Evolutionary conservation across 2,113 vertebrate genomes (phyloP).

Genomic region (Pogona vitticeps): DNA sequence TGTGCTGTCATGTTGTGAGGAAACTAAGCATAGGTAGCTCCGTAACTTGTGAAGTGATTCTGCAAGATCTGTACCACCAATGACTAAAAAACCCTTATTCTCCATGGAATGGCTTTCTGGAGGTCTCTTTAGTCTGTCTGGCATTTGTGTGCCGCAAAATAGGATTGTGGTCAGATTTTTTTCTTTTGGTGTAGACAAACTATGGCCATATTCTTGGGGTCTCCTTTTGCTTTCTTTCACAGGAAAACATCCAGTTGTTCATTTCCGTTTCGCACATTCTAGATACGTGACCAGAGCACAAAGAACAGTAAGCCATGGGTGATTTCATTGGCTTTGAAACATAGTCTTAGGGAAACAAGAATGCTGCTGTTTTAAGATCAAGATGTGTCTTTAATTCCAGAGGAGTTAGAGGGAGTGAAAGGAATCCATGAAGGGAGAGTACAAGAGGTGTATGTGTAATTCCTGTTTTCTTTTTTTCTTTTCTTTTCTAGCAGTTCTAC

Average conservation of each 20-base stretch:
- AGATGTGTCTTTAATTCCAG: constrained; percentile 4
- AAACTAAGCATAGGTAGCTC: too few species aligned
- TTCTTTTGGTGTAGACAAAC: too few species aligned
- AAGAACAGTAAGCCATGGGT: not conserved
- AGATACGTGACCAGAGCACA: not conserved
- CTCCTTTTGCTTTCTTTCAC: not conserved
- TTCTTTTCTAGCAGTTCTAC: not conserved
- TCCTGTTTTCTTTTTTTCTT: too few species aligned
- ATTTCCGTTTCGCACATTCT: not conserved
- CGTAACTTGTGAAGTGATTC: not conserved
- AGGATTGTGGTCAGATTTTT: too few species aligned
- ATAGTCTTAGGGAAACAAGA: not conserved
- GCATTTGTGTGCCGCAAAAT: not conserved
- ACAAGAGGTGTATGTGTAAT: not conserved
- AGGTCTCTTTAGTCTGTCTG: not conserved
- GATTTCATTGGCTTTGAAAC: not conserved
- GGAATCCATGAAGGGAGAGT: not conserved
- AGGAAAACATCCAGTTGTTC: not conserved
- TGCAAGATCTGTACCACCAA: not conserved
- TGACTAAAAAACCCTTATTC: not conserved
- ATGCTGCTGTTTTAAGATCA: not conserved
- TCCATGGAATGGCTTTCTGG: not conserved
- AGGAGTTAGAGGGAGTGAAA: not conserved
- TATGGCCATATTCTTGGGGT: not conserved
- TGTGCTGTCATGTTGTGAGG: not conserved